Percentiles rank a stretch among this genome's conserved stretches.
These are phyloP conservation scores for Bombus balteatus DNA, from an alignment of 1,140 invertebrate species.

Conservation along the genomic window DNA sequence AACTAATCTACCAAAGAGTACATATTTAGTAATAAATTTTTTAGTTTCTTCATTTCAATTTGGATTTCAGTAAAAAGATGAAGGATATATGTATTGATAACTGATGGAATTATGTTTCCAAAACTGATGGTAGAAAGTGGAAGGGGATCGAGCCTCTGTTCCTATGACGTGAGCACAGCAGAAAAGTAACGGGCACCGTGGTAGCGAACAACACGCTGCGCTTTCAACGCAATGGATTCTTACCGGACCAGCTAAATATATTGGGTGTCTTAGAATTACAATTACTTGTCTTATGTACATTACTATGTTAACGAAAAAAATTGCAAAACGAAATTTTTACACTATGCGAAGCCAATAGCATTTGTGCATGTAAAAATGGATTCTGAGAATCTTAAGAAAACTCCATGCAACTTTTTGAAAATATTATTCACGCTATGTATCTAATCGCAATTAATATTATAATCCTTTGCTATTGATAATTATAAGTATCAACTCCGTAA, in stretches of 20 bases:
- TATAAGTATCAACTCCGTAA: neutral
- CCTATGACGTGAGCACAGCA: conserved; percentile 25
- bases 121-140: conserved; percentile 10
- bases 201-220: conserved; percentile 26
- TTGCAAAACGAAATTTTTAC: neutral
- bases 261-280: conserved; percentile 8
- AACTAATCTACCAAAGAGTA: neutral
- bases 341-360: too few relatives aligned
- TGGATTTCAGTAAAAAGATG: neutral
- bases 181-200: conserved; percentile 35
- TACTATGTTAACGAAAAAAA: neutral
- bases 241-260: conserved; percentile 9
- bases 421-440: neutral
- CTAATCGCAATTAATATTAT: neutral
- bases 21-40: too few relatives aligned
- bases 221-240: conserved; percentile 36
- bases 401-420: neutral
- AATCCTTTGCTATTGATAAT: neutral
- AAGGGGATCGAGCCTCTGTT: neutral
- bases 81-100: neutral
- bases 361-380: neutral
- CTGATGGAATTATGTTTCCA: neutral
- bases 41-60: neutral
- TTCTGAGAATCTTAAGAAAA: neutral
- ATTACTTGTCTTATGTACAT: too few relatives aligned